Conservation (phyloP, 1,140 invertebrate species). For the Pseudachorutes palmiensis region DNA sequence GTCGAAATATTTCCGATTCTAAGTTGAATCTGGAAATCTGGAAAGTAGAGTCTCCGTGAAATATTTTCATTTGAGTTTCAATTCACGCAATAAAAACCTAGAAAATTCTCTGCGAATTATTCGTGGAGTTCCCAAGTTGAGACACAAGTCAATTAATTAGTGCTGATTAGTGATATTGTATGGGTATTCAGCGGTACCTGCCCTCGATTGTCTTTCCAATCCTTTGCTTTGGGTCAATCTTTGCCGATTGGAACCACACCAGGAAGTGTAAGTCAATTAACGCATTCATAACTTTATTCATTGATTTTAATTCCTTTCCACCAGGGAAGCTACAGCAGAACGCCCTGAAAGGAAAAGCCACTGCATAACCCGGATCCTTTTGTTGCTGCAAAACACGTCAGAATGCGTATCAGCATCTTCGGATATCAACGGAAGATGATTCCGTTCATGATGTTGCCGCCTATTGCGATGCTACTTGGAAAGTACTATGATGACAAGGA, state of each 20-base stretch:
- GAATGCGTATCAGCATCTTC: too few relatives aligned
- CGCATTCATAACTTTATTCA: neutral
- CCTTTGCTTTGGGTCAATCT: slow-evolving; percentile 51
- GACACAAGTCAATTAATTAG: too few relatives aligned
- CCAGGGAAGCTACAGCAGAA: slow-evolving; percentile 26
- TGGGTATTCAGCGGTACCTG: slow-evolving; percentile 16
- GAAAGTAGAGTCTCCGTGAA: too few relatives aligned
- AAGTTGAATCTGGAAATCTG: too few relatives aligned
- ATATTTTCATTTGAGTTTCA: too few relatives aligned
- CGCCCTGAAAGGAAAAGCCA: neutral
- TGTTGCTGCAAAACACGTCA: too few relatives aligned
- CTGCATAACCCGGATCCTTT: neutral
- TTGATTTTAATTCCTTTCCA: neutral
- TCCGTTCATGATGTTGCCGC: slow-evolving; percentile 24
- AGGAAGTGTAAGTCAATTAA: slow-evolving; percentile 53
- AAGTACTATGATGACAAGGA: slow-evolving; percentile 52
- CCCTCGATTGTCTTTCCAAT: slow-evolving; percentile 50
- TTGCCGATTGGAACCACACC: slow-evolving; percentile 59
- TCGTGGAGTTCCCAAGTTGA: too few relatives aligned
- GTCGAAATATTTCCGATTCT: too few relatives aligned
- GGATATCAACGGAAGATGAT: neutral
- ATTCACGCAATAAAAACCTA: too few relatives aligned
- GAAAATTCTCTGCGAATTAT: too few relatives aligned
- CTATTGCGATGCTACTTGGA: slow-evolving; percentile 46
- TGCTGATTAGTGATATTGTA: too few relatives aligned